Percentiles rank a stretch among this genome's conserved stretches.
These are phyloP conservation scores for Psittacus erithacus DNA, from an alignment of 2,113 vertebrate species.

Conservation along the genomic window DNA sequence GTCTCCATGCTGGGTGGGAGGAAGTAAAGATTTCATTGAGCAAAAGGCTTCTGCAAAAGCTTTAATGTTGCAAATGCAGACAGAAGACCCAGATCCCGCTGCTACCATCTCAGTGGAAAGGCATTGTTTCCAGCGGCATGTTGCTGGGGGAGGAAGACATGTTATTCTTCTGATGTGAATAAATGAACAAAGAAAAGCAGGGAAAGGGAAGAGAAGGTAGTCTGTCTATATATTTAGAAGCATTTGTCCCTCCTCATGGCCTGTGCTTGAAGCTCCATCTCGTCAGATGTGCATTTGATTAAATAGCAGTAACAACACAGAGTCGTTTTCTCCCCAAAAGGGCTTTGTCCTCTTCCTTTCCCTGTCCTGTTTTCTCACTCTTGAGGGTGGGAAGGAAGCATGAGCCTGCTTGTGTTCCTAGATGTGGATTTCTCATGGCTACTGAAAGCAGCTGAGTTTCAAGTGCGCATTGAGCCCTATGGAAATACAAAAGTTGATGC, in stretches of 20 bases:
- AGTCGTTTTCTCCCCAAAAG: background rate
- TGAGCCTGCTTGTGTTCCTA: background rate
- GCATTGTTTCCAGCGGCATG: background rate
- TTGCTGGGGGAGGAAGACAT: background rate
- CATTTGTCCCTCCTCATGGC: slow-evolving; percentile 1
- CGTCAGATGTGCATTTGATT: background rate
- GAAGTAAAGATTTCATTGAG: slow-evolving; percentile 42
- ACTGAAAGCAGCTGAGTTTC: background rate
- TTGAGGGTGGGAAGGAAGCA: background rate
- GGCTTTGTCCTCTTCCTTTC: background rate
- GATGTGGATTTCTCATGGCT: background rate
- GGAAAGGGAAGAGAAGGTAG: background rate
- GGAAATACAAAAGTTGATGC: rapidly evolving
- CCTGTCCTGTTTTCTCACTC: background rate
- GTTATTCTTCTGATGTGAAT: slow-evolving; percentile 35
- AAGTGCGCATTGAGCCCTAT: background rate
- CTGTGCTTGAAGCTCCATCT: background rate
- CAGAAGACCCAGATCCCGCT: background rate
- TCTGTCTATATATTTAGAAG: slow-evolving; percentile 47
- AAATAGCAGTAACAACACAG: background rate
- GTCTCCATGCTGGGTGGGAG: background rate
- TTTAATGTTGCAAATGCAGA: background rate
- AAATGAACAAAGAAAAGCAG: slow-evolving; percentile 14
- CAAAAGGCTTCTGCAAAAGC: slow-evolving; percentile 8
- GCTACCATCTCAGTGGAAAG: background rate